Base-by-base conservation (phyloP, 1,140 invertebrate species). In the Cotesia typhae region DNA sequence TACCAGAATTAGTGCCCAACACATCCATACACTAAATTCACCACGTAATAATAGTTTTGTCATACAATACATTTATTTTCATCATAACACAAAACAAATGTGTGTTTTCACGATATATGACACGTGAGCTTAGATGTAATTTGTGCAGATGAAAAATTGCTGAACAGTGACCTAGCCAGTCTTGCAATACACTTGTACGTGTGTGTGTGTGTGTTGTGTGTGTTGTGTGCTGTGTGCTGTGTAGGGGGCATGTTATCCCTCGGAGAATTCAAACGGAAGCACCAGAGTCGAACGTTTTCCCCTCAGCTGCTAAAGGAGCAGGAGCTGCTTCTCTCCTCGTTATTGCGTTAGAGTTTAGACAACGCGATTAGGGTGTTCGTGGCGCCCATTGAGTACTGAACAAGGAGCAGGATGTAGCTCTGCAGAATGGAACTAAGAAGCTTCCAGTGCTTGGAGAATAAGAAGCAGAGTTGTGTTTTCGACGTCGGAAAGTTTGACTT, bases 201-300 rank as follows among this genome's bases (percentile, higher is more conserved):
- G 28, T 28, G 28, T 28, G 28, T 28, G 28, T 28, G 28, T 28
- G 20, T 28, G 1, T 1, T 28, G 20, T 28, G 20, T 28, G 14
- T 14, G 14, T 14, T 14, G 14, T 14, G 14, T 14, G 14, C 14
- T 28, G 28, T 28, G 28, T 28, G 66, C 4, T 65, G 36, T 20
- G 37, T 64, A 59, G 28, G 10, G 10, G 51, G 28, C 17, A 52
- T 59, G 51, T 71, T 28, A 28, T 14, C 64, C 70, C 70, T 72
- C 36, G 53, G 70, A 72, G 70, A 72, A 72, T 72, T 72, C 70
- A 60, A 72, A 72, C 64, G 70, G 64, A 72, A 72, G 70, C 65
- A 72, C 55, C 64, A 47, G 64, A 65, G 65, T 67, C 63, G 70
- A 72, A 72, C 70, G 65, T 17, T 64, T 57, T 37, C 52, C 61